Evolutionary conservation across 2,888 invertebrate genomes (phyloP).

Genomic region (Rotaria sp.): DNA sequence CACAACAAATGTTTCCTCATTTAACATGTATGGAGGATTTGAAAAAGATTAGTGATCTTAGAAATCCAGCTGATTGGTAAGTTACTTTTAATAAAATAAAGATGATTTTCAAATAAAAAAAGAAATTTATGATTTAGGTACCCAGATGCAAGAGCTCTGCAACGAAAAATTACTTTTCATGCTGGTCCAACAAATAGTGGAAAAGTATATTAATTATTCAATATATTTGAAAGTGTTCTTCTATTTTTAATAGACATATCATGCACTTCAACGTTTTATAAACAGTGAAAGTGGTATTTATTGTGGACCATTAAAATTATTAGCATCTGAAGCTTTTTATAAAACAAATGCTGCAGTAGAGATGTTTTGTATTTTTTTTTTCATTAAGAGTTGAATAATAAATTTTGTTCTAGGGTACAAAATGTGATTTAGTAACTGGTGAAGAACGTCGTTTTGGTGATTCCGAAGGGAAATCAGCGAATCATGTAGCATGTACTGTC

Average conservation of each 20-base stretch:
- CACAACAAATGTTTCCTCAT: conserved; percentile 64
- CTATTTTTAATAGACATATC: conserved; percentile 66
- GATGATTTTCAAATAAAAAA: background rate
- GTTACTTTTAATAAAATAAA: background rate
- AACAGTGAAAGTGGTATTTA: conserved; percentile 84
- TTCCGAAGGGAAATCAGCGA: conserved; percentile 63
- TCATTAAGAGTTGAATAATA: too few species aligned
- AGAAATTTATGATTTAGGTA: conserved; percentile 62
- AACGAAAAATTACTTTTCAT: conserved; percentile 87
- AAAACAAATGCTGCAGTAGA: conserved; percentile 68
- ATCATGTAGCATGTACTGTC: conserved; percentile 88
- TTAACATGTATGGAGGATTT: conserved; percentile 88
- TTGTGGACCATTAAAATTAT: conserved; percentile 88
- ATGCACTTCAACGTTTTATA: conserved; percentile 80
- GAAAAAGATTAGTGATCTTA: background rate
- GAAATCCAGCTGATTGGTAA: background rate
- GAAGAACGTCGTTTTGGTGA: conserved; percentile 78
- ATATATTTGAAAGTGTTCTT: background rate
- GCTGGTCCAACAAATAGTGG: conserved; percentile 97
- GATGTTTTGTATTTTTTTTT: background rate
- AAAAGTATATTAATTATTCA: conserved; percentile 58
- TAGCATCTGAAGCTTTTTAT: conserved; percentile 85
- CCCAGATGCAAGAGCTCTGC: conserved; percentile 75
- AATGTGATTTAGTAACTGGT: conserved; percentile 91
- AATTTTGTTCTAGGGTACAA: conserved; percentile 62